These are phyloP conservation scores for Ciona savignyi DNA, from an alignment of 23 tunicate species.

Conservation along the genomic window DNA sequence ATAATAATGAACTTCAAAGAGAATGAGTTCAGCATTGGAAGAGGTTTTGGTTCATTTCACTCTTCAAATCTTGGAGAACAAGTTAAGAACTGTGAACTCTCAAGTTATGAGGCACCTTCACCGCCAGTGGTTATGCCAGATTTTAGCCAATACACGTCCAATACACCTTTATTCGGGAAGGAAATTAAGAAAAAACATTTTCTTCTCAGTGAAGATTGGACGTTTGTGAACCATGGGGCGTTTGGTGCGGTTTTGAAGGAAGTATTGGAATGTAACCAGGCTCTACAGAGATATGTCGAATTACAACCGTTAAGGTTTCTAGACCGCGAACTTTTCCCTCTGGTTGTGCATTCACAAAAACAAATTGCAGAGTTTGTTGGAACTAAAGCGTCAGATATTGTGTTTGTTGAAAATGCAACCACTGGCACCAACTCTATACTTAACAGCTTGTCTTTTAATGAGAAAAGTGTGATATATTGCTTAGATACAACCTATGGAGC, in stretches of 20 bases:
- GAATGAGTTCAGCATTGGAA: background rate
- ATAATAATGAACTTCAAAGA: too few relatives aligned
- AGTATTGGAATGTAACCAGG: slow-evolving; percentile 34
- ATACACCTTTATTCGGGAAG: slow-evolving; percentile 25
- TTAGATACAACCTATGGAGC: slow-evolving; percentile 80
- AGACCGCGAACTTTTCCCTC: slow-evolving; percentile 78
- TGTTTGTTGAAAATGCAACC: slow-evolving; percentile 73
- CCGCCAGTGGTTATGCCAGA: slow-evolving; percentile 26
- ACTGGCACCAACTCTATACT: slow-evolving; percentile 71
- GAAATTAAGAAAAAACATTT: slow-evolving; percentile 13
- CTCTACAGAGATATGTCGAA: slow-evolving; percentile 53
- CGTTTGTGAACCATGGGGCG: slow-evolving; percentile 90
- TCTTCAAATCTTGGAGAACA: slow-evolving; percentile 80
- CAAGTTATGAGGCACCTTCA: slow-evolving; percentile 26
- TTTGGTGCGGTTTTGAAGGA: slow-evolving; percentile 73
- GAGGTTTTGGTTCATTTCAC: slow-evolving; percentile 73
- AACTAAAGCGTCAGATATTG: slow-evolving; percentile 57
- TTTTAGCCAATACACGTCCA: slow-evolving; percentile 23
- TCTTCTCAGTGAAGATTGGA: slow-evolving; percentile 15
- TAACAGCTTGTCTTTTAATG: slow-evolving; percentile 39
- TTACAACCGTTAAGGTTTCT: slow-evolving; percentile 67
- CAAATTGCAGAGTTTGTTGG: slow-evolving; percentile 61
- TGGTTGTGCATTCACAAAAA: slow-evolving; percentile 54
- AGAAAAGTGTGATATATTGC: slow-evolving; percentile 40
- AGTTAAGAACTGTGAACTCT: slow-evolving; percentile 29